These are phyloP conservation scores for Pheosia tremula DNA, from an alignment of 2,888 invertebrate genomes.

Conservation along the genomic window DNA sequence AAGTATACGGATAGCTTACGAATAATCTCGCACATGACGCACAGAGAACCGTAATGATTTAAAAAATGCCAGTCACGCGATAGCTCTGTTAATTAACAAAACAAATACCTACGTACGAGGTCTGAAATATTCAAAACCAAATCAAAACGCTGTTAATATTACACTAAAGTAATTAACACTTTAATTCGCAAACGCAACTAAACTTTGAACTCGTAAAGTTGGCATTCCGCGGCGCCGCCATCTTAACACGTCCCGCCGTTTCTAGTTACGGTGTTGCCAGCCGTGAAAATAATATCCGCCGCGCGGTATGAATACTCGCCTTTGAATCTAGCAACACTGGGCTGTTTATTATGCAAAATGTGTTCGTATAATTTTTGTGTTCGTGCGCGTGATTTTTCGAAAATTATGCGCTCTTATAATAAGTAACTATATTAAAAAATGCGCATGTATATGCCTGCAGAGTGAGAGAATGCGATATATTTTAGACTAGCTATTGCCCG, in stretches of 20 bases:
- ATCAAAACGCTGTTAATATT: slow-evolving; percentile 14
- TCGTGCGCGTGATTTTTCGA: slow-evolving; percentile 41
- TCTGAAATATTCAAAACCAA: slow-evolving; percentile 25
- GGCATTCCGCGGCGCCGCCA: slow-evolving; percentile 37
- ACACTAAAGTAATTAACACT: slow-evolving; percentile 41
- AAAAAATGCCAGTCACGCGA: too few species aligned
- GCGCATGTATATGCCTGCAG: too few species aligned
- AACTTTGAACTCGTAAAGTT: slow-evolving; percentile 41
- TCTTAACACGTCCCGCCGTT: slow-evolving; percentile 55
- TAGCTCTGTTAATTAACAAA: background rate
- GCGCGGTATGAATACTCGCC: slow-evolving; percentile 60
- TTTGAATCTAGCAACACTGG: slow-evolving; percentile 65
- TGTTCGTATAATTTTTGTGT: slow-evolving; percentile 26
- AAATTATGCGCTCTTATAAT: slow-evolving; percentile 25
- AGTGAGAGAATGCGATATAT: too few species aligned
- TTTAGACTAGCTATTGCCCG: too few species aligned
- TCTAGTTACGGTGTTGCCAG: slow-evolving; percentile 73
- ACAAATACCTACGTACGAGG: background rate
- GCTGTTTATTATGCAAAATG: slow-evolving; percentile 47
- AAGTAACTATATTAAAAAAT: background rate
- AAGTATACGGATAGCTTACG: too few species aligned
- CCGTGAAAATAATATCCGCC: slow-evolving; percentile 79
- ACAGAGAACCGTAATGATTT: too few species aligned
- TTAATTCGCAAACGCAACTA: slow-evolving; percentile 27
- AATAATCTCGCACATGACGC: too few species aligned